phyloP scores from a whole-genome alignment of 2,888 invertebrate genomes.

The Ctena decussata region DNA sequence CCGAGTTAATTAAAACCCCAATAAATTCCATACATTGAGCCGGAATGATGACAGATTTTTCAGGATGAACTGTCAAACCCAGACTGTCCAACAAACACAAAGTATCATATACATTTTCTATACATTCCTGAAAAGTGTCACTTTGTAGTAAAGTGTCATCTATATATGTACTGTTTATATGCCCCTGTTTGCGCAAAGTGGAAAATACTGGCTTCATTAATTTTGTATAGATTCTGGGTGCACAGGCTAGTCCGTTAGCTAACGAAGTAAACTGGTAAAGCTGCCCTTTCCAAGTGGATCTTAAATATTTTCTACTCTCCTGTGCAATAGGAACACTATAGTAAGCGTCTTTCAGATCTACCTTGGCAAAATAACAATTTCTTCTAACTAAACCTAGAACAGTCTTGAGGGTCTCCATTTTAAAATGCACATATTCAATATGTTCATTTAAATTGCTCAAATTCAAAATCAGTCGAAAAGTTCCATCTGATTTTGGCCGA shows the following conservation, averaged over 20 bases:
- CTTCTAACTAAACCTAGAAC: conserved; percentile 30
- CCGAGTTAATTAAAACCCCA: not conserved
- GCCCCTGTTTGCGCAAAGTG: conserved; percentile 29
- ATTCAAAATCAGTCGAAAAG: conserved; percentile 46
- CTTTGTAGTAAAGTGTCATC: conserved; percentile 7
- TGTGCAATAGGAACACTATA: conserved; percentile 15
- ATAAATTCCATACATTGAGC: not conserved
- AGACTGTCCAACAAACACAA: not conserved
- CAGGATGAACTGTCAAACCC: not conserved
- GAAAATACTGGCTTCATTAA: conserved; percentile 56
- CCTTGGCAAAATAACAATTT: conserved; percentile 38
- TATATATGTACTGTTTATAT: conserved; percentile 8
- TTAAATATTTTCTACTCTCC: conserved; percentile 36
- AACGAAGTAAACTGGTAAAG: conserved; percentile 47
- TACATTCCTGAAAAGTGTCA: conserved; percentile 7
- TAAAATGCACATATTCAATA: conserved; percentile 53
- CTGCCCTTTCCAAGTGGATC: conserved; percentile 51
- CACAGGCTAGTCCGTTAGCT: conserved; percentile 51
- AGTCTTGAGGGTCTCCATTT: conserved; percentile 56
- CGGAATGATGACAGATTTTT: not conserved
- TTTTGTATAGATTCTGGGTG: conserved; percentile 64
- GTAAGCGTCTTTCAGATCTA: conserved; percentile 58
- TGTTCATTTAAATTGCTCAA: conserved; percentile 37
- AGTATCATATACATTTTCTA: conserved; percentile 14
- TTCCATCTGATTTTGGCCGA: conserved; percentile 6